These are phyloP conservation scores for Lasioglossum baleicum DNA, from an alignment of 1,140 invertebrate species.

Conservation along the genomic window DNA sequence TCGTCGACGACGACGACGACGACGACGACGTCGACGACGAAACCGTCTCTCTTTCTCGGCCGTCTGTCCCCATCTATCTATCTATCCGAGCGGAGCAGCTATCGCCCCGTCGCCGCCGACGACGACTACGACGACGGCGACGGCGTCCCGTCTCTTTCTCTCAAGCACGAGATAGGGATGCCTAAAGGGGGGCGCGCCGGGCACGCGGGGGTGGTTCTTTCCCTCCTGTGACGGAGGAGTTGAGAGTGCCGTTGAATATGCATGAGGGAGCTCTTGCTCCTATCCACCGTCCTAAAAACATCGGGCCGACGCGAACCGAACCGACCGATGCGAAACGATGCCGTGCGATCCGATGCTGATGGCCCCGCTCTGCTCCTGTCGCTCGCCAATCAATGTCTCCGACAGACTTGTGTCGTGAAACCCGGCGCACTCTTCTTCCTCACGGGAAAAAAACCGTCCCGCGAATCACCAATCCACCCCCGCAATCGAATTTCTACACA, in stretches of 20 bases:
- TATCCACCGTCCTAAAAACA: constrained; percentile 80
- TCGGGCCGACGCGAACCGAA: constrained; percentile 65
- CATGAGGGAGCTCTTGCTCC: constrained; percentile 76
- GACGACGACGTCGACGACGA: constrained; percentile 19
- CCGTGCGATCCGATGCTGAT: constrained; percentile 17
- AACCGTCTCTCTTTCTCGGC: constrained; percentile 34
- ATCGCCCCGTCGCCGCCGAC: constrained; percentile 38
- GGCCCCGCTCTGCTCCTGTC: constrained; percentile 58
- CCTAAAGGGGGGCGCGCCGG: constrained; percentile 57
- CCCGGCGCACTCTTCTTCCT: constrained; percentile 6
- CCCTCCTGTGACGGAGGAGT: constrained; percentile 81
- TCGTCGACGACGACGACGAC: constrained; percentile 8
- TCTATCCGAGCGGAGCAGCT: constrained; percentile 44
- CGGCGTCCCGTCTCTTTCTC: constrained; percentile 53
- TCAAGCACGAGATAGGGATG: constrained; percentile 54
- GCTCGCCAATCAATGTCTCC: constrained; percentile 78
- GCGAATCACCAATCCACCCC: background rate
- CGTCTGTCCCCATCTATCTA: constrained; percentile 37
- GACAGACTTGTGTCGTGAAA: constrained; percentile 59
- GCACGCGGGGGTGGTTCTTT: constrained; percentile 76
- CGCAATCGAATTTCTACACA: background rate
- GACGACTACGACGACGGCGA: constrained; percentile 44
- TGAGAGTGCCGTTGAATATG: constrained; percentile 81
- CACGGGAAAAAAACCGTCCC: background rate
- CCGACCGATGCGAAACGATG: constrained; percentile 30